These are phyloP conservation scores for Polydesmus complanatus DNA, from an alignment of 2,888 invertebrate species.

Conservation along the genomic window DNA sequence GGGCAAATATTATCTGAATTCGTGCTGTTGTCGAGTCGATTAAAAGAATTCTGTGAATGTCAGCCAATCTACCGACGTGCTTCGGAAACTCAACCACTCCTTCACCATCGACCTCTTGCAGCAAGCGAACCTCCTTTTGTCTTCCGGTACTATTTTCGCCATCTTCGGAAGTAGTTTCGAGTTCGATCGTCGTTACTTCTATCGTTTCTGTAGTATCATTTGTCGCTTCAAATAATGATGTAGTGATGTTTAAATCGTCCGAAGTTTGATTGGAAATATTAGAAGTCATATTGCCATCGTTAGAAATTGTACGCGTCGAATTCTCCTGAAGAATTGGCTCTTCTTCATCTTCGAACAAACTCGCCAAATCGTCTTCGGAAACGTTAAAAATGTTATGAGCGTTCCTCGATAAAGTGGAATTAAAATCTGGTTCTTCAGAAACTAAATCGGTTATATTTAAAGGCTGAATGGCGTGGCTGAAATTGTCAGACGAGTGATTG, in stretches of 20 bases:
- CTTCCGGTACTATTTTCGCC: not conserved
- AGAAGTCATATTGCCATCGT: not conserved
- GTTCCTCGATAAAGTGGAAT: not conserved
- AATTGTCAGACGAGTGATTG: not conserved
- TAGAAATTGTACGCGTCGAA: not conserved
- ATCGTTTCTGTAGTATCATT: not conserved
- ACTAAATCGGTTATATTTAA: too few relatives aligned
- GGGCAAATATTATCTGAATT: conserved; percentile 10
- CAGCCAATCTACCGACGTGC: conserved; percentile 2
- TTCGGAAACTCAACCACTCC: conserved; percentile 2
- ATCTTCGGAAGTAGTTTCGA: not conserved
- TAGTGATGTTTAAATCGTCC: not conserved
- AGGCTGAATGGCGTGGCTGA: too few relatives aligned
- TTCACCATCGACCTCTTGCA: not conserved
- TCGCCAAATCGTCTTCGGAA: not conserved
- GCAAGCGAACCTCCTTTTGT: not conserved
- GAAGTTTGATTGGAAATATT: not conserved
- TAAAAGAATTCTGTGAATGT: not conserved
- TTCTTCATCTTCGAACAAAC: not conserved
- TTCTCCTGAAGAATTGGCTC: not conserved
- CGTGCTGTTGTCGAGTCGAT: conserved; percentile 13
- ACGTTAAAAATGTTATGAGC: not conserved
- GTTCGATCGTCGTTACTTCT: not conserved
- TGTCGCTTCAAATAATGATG: not conserved
- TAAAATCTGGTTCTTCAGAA: not conserved